Base-by-base conservation (phyloP, 2,113 vertebrate species). In the Laticauda colubrina region DNA sequence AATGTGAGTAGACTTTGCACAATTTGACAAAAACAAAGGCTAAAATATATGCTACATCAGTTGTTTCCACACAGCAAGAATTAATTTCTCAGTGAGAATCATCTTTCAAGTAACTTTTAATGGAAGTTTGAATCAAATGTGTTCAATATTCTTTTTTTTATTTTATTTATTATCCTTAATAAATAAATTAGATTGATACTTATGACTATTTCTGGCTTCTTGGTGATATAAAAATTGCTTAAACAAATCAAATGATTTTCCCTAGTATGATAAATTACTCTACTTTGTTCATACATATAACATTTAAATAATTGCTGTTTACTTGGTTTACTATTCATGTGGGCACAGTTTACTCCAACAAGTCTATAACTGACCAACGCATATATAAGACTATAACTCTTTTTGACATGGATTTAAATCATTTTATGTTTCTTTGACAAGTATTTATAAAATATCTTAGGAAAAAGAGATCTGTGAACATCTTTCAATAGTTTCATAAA, bases 151-250 rank as follows among this genome's bases (percentile, higher is more conserved):
- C 94, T 12, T 59, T 95, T 69, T 69, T 94, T 94, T 43, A 81
- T 64, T 94, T 93, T 93, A 24, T 90, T 34, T 85, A 2, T 94
- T 45, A 20, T 81, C 61, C 59, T 59, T 12, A 23, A 10, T 85
- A 93, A 8, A 90, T 89, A 93, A 14, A 90, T 92, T 61, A 96
- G 59, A 54, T 15, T 45, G 55, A 91, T 92, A 94, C 34, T 48
- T 85, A 39, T 89, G 92, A 4, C 88, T 95, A 29, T 96, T 94
- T 90, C 51, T 86, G 85, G 64, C 91, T 69, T 89, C 39, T 59
- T 94, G 95, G 94, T 94, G 94, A 61, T 89, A 94, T 94, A 45
- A 96, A 95, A 95, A 94, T 59, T n/a, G 93, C 55, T 94, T 96
- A 93, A 89, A 96, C 93, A 90, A 95, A 95, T 85, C 94, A 57